Conservation (phyloP, 64 coral and sea anemone species). For the Montipora efflorescens region DNA sequence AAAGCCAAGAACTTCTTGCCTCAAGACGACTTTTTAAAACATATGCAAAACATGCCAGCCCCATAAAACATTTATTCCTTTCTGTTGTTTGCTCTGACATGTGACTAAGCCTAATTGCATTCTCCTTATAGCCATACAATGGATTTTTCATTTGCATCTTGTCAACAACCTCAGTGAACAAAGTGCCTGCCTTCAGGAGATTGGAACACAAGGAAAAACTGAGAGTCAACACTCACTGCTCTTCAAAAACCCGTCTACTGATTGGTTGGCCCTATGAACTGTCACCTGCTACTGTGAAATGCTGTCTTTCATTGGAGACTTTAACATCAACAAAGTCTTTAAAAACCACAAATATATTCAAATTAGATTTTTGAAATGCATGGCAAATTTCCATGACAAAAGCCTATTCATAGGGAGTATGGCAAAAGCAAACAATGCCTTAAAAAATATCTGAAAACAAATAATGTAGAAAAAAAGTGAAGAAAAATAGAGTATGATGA, state of each 20-base stretch:
- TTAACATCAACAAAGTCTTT: slow-evolving; percentile 39
- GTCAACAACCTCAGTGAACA: slow-evolving; percentile 73
- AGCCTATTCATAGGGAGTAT: slow-evolving; percentile 25
- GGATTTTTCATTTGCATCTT: slow-evolving; percentile 73
- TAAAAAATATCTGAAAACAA: slow-evolving; percentile 53
- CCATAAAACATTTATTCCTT: slow-evolving; percentile 82
- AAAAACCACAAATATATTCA: slow-evolving; percentile 56
- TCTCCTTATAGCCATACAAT: slow-evolving; percentile 71
- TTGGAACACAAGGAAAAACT: slow-evolving; percentile 65
- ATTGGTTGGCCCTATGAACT: slow-evolving; percentile 42
- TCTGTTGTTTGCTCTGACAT: slow-evolving; percentile 78
- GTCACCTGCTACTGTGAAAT: slow-evolving; percentile 69
- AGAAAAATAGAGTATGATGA: background rate
- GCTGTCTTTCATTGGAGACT: slow-evolving; percentile 46
- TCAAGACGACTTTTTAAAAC: slow-evolving; percentile 63
- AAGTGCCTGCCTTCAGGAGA: slow-evolving; percentile 37
- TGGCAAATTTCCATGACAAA: slow-evolving; percentile 64
- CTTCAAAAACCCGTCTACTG: background rate
- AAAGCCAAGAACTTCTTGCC: slow-evolving; percentile 55
- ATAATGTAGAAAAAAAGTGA: background rate
- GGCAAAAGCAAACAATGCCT: slow-evolving; percentile 60
- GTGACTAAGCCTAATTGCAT: slow-evolving; percentile 79
- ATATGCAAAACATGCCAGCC: slow-evolving; percentile 87
- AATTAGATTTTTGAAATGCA: slow-evolving; percentile 66
- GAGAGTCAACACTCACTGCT: slow-evolving; percentile 39